Evolutionary conservation across 2,113 vertebrate species (phyloP).

Genomic region (pig (Sus scrofa)): T2T-Sscrofa CM000817.6:11509001-11509500

Average conservation of each 20-base stretch:
- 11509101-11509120: background rate
- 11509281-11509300: too few relatives aligned
- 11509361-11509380: too few relatives aligned
- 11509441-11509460: too few relatives aligned
- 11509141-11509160: background rate
- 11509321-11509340: too few relatives aligned
- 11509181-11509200: background rate
- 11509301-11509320: too few relatives aligned
- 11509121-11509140: background rate
- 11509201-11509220: background rate
- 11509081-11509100: background rate
- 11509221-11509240: fast-evolving
- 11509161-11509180: background rate
- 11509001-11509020: background rate
- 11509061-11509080: background rate
- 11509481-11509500: too few relatives aligned
- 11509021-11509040: background rate
- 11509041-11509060: background rate
- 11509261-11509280: too few relatives aligned
- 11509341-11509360: too few relatives aligned
- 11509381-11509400: too few relatives aligned
- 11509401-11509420: too few relatives aligned
- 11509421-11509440: too few relatives aligned
- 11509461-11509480: too few relatives aligned
- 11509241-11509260: background rate